Evolutionary conservation across 2,888 invertebrate genomes (phyloP).

Genomic region (Monochamus alternatus): DNA sequence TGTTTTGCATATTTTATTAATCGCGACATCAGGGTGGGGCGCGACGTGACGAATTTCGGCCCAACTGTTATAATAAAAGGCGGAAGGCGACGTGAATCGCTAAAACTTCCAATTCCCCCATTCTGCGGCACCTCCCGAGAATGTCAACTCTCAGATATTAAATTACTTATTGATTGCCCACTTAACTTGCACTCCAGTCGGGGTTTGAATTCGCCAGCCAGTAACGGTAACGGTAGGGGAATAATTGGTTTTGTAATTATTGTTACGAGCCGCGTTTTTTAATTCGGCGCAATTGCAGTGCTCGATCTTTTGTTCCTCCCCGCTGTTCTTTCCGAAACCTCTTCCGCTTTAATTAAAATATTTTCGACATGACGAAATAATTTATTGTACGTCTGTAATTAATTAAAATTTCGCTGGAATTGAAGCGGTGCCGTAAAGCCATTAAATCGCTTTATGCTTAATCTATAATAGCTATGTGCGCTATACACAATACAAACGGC

Average conservation of each 20-base stretch:
- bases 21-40: conserved; percentile 51
- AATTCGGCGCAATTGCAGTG: not conserved
- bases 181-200: conserved; percentile 44
- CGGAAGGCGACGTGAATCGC: conserved; percentile 53
- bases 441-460: not conserved
- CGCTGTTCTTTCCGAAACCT: too few species aligned
- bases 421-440: not conserved
- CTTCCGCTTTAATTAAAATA: not conserved
- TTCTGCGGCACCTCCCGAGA: conserved; percentile 23
- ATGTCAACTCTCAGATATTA: conserved; percentile 43
- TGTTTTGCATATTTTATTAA: conserved; percentile 66
- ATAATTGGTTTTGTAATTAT: conserved; percentile 35
- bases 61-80: conserved; percentile 56
- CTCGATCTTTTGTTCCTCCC: too few species aligned
- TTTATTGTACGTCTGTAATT: not conserved
- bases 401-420: not conserved
- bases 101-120: conserved; percentile 44
- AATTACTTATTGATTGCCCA: conserved; percentile 50
- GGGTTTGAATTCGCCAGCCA: conserved; percentile 31
- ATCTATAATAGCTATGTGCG: too few species aligned
- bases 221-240: conserved; percentile 8
- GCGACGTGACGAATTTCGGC: conserved; percentile 54
- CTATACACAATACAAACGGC: too few species aligned
- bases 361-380: not conserved
- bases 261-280: not conserved